These are phyloP conservation scores for Melanerpes formicivorus DNA, from an alignment of 2,113 vertebrate genomes.

Conservation along the genomic window DNA sequence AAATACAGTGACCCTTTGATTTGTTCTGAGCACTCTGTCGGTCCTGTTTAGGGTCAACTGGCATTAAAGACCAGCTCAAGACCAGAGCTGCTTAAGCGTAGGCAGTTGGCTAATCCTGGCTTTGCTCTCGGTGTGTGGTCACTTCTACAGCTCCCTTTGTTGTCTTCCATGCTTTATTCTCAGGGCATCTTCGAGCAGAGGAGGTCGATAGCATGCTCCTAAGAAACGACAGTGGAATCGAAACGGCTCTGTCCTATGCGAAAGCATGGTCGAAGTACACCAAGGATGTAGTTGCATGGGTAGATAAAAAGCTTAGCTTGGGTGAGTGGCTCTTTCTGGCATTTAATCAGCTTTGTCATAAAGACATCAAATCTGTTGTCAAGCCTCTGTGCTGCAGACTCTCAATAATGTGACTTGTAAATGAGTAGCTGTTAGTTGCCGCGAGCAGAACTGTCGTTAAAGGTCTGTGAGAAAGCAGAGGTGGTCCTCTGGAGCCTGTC, in stretches of 20 bases:
- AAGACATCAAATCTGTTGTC: conserved; percentile 70
- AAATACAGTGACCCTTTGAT: conserved; percentile 63
- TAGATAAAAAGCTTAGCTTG: conserved; percentile 91
- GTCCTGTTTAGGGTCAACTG: conserved; percentile 71
- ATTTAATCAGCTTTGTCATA: conserved; percentile 71
- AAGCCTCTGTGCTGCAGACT: conserved; percentile 69
- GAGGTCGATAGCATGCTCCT: conserved; percentile 88
- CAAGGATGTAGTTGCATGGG: conserved; percentile 95
- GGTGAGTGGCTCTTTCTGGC: conserved; percentile 84
- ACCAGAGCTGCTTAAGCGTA: conserved; percentile 71
- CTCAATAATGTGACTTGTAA: conserved; percentile 73
- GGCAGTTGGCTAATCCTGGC: conserved; percentile 58
- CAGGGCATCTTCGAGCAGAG: conserved; percentile 85
- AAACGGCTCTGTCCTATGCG: conserved; percentile 91
- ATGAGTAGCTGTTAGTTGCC: conserved; percentile 66
- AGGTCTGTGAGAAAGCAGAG: conserved; percentile 21
- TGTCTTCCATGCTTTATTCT: conserved; percentile 51
- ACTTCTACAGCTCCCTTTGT: conserved; percentile 60
- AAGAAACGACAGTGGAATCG: conserved; percentile 87
- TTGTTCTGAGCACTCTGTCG: conserved; percentile 71
- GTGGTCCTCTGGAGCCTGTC: not conserved
- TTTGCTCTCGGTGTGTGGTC: conserved; percentile 55
- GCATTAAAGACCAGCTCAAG: conserved; percentile 76
- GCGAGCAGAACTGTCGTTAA: conserved; percentile 43
- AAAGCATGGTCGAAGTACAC: conserved; percentile 98